A percentile compares a stretch with the other conserved stretches of the same genome.
phyloP scores from a whole-genome alignment of 2,113 vertebrate genomes.

The Bos indicus region DNA sequence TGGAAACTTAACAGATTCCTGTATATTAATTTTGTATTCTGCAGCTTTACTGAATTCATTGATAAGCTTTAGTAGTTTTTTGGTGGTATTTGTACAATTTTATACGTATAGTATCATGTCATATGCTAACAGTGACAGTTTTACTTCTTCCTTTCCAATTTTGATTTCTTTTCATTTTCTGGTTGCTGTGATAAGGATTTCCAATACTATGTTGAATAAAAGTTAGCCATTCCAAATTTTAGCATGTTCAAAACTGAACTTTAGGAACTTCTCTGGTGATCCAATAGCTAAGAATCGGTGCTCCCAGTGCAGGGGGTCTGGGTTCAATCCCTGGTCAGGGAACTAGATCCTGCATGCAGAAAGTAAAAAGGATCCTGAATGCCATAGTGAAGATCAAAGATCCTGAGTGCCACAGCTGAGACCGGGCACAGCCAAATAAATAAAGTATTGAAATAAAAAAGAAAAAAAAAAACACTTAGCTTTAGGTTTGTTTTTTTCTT shows the following conservation, averaged over 20 bases:
- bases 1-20: neutral
- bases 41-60: neutral
- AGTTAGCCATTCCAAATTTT: neutral
- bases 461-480: neutral
- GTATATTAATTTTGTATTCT: neutral
- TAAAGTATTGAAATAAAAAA: neutral
- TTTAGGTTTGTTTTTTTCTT: neutral
- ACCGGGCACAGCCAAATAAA: neutral
- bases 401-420: neutral
- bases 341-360: neutral
- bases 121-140: neutral
- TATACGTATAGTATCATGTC: neutral
- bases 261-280: neutral
- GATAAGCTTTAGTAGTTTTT: neutral
- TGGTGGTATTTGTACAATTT: neutral
- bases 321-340: neutral
- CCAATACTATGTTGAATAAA: neutral
- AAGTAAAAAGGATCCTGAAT: neutral
- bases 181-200: neutral
- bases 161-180: neutral
- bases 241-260: neutral
- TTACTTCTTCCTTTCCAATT: neutral
- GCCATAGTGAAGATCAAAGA: neutral
- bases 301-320: neutral
- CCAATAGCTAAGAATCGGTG: neutral